These are phyloP conservation scores for Penaeus indicus DNA, from an alignment of 1,140 invertebrate genomes.

Conservation along the genomic window DNA sequence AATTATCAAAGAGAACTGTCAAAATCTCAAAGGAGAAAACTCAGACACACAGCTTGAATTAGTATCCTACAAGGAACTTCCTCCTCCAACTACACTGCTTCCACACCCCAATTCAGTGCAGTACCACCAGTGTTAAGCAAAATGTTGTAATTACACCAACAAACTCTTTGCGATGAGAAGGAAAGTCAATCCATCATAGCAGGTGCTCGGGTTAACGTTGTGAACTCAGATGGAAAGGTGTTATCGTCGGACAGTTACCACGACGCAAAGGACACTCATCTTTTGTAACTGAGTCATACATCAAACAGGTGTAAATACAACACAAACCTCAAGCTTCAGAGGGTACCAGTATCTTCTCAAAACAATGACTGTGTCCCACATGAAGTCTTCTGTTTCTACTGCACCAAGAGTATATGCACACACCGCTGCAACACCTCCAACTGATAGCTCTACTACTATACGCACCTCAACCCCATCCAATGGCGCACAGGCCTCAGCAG, in stretches of 20 bases:
- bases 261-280: conserved; percentile 84
- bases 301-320: conserved; percentile 71
- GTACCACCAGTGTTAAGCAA: conserved; percentile 60
- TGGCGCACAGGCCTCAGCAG: conserved; percentile 58
- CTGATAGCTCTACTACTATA: conserved; percentile 21
- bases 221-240: conserved; percentile 89
- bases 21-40: conserved; percentile 39
- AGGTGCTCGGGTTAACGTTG: conserved; percentile 84
- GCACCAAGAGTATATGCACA: conserved; percentile 54
- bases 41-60: conserved; percentile 38
- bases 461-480: conserved; percentile 47
- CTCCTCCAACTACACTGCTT: conserved; percentile 51
- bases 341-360: conserved; percentile 42
- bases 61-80: conserved; percentile 61
- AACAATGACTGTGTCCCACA: conserved; percentile 26
- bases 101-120: conserved; percentile 66
- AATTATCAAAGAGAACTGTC: conserved; percentile 50
- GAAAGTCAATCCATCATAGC: conserved; percentile 70
- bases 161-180: conserved; percentile 69
- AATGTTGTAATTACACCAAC: conserved; percentile 68
- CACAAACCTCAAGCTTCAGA: conserved; percentile 28
- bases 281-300: conserved; percentile 85
- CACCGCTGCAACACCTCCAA: conserved; percentile 59
- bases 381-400: conserved; percentile 49
- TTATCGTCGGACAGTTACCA: conserved; percentile 87